Percentiles rank a stretch among this genome's conserved stretches.
These are phyloP conservation scores for Conger conger DNA, from an alignment of 2,113 vertebrate genomes.

Conservation along the genomic window DNA sequence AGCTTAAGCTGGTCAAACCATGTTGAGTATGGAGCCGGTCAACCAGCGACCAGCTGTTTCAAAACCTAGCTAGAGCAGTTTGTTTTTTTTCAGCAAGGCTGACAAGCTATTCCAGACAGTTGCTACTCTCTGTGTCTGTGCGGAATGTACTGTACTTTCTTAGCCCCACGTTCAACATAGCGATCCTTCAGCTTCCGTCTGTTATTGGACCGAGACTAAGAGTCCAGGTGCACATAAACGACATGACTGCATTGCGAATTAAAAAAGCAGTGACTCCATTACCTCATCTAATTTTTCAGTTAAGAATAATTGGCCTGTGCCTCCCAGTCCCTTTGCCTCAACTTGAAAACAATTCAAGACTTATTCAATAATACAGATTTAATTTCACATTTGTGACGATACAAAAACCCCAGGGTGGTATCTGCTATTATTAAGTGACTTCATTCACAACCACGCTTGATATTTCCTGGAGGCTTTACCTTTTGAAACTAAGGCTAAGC, in stretches of 20 bases:
- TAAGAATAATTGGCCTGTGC: neutral
- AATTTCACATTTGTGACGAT: neutral
- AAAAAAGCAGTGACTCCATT: neutral
- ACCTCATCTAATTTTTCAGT: neutral
- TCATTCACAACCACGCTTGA: neutral
- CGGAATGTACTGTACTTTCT: no score
- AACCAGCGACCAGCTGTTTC: no score
- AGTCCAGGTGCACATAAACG: neutral
- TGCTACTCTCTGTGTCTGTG: no score
- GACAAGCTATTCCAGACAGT: no score
- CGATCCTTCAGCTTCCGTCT: neutral
- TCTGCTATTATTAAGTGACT: neutral
- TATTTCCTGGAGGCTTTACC: neutral
- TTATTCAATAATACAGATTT: neutral
- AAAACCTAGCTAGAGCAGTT: no score
- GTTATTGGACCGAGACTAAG: neutral
- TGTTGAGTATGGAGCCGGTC: no score
- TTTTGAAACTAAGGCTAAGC: neutral
- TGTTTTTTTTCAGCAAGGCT: no score
- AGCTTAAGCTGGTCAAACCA: no score
- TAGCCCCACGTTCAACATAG: neutral
- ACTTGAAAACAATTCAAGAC: neutral
- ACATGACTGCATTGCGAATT: neutral
- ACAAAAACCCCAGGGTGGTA: no score
- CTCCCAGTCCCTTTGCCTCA: neutral